Evolutionary conservation across 2,113 vertebrate genomes (phyloP).

Genomic region (Rhynchomys soricoides): DNA sequence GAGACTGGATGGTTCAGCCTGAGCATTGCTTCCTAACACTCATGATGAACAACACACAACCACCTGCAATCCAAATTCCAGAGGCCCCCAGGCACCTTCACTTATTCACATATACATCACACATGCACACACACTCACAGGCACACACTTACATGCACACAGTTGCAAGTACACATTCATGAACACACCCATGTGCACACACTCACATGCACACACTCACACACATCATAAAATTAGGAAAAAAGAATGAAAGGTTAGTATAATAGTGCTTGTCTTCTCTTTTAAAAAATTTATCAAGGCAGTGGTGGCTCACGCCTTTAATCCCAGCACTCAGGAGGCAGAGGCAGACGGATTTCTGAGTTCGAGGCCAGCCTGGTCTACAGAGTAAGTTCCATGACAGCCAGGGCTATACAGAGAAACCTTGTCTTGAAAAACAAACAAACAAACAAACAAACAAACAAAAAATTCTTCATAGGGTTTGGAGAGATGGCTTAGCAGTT

Average conservation of each 20-base stretch:
- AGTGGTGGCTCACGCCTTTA: too few relatives aligned
- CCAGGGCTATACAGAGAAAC: too few relatives aligned
- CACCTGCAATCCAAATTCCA: background rate
- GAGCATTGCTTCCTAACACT: background rate
- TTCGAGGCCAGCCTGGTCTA: too few relatives aligned
- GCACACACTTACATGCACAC: background rate
- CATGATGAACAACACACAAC: background rate
- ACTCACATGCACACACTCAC: background rate
- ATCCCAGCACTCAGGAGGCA: too few relatives aligned
- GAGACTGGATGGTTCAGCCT: background rate
- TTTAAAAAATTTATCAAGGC: too few relatives aligned
- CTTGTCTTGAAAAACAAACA: too few relatives aligned
- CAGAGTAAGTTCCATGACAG: too few relatives aligned
- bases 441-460: too few relatives aligned
- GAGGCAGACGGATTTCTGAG: too few relatives aligned
- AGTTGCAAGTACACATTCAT: background rate
- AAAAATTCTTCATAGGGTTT: background rate
- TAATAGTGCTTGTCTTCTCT: background rate
- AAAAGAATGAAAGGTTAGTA: background rate
- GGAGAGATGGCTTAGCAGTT: background rate
- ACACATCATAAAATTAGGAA: background rate
- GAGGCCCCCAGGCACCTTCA: too few relatives aligned
- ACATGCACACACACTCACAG: background rate
- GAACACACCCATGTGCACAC: background rate
- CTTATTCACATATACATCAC: background rate